Evolutionary conservation across 2,113 vertebrate species (phyloP), one percentile per base, ranked within the genome.

Genomic region (Alethe castanea): DNA sequence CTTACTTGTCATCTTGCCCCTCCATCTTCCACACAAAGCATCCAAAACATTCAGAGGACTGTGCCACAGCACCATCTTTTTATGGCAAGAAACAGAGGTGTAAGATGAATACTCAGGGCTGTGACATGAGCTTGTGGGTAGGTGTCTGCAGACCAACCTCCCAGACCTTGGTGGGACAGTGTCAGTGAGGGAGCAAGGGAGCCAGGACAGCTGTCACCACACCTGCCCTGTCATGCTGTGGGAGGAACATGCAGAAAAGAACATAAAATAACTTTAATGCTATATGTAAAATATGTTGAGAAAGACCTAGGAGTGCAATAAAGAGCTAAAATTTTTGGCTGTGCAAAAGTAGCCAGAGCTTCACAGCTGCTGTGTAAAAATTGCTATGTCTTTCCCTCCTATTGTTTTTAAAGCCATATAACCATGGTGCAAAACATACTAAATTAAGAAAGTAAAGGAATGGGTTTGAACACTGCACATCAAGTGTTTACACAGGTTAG

Each of bases 11-110:
- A 12, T 22, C 2, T 2, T 18, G 3, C 7, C 8, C 5, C 8
- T 38, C 45, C 0, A 0, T 8, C 6, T 7, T 17, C 14, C 11
- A 0, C 31, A 42, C 19, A 52, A 38, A 60, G 26, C 33, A 72
- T 54, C 14, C 18, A 42, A 72, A 59, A 52, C 6, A 56, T 26
- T 52, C 57, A 18, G 26, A 24, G 20, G 11, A 9, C 26, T 88
- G 14, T 29, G 16, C 25, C 59, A 25, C 17, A 33, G 3, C 12
- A 5, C 12, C 64, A 0, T 7, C 25, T 52, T 84, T 81, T 64
- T 9, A 54, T 36, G 33, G 4, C 5, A 54, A 40, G 74, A 91
- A 76, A 35, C 5, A 65, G 26, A 44, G 17, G 5, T 35, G 5
- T n/a, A 24, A 47, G 9, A 8, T 61, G 31, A 91, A 57, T 45